Conservation (phyloP, 1,140 invertebrate species). For the Caenorhabditis tropicalis region DNA sequence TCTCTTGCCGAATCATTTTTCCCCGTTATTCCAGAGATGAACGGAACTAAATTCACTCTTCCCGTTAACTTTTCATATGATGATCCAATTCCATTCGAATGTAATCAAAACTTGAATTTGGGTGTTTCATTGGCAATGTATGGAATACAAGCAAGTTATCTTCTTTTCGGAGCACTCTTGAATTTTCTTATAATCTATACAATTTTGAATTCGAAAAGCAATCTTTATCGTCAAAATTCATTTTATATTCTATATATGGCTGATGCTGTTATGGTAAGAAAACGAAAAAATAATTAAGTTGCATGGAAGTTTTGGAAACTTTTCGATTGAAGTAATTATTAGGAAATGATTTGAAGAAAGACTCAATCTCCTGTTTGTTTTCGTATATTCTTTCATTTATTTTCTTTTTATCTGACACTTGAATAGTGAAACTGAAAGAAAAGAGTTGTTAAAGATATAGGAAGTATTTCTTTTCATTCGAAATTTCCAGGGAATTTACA, state of each 20-base stretch:
- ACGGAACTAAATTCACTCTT: not conserved
- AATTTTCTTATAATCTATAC: not conserved
- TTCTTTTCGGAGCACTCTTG: not conserved
- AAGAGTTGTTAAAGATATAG: no score
- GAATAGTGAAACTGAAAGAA: no score
- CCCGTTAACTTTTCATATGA: not conserved
- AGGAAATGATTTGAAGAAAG: no score
- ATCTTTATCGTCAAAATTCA: not conserved
- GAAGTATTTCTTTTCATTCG: no score
- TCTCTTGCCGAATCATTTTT: not conserved
- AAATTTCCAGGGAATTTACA: slow-evolving; percentile 11
- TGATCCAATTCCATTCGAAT: slow-evolving; percentile 4
- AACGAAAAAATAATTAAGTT: not conserved
- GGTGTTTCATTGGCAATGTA: not conserved
- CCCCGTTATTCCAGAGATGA: not conserved
- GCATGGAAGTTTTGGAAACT: no score
- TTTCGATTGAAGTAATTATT: no score
- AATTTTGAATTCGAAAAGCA: not conserved
- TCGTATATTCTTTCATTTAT: no score
- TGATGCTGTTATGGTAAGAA: not conserved
- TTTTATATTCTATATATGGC: not conserved
- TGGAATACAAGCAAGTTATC: slow-evolving; percentile 13
- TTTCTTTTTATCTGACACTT: no score
- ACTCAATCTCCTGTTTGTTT: no score
- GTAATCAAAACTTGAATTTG: not conserved